These are phyloP conservation scores for Doris montereyensis DNA, from an alignment of 2,888 invertebrate species.

Conservation along the genomic window DNA sequence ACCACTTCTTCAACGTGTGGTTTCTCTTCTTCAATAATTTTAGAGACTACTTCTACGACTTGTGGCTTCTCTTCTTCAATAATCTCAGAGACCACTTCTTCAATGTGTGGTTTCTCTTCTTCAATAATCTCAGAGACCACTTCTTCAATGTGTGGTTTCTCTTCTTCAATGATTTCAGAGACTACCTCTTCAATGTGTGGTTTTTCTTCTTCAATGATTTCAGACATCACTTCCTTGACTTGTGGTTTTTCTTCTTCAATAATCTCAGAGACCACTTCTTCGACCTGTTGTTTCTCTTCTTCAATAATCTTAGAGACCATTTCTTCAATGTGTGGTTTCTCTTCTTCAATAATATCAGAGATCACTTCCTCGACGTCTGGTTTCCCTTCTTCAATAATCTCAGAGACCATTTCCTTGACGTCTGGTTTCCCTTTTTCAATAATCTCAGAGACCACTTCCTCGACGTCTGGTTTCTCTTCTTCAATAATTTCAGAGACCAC, in stretches of 20 bases:
- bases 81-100: conserved; percentile 52
- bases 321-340: no score
- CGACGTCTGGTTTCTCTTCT: no score
- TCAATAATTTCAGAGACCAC: no score
- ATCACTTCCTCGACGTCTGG: neutral
- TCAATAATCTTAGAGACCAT: conserved; percentile 53
- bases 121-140: conserved; percentile 69
- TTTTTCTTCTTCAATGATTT: conserved; percentile 40
- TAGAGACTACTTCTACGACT: conserved; percentile 37
- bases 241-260: conserved; percentile 41
- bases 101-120: conserved; percentile 58
- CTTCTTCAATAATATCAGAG: conserved; percentile 36
- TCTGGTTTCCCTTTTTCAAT: conserved; percentile 60
- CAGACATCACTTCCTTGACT: conserved; percentile 78
- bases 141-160: conserved; percentile 2
- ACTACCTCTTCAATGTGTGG: conserved; percentile 77
- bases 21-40: conserved; percentile 51
- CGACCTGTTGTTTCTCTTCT: conserved; percentile 46
- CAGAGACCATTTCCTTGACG: no score
- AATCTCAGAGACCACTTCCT: no score
- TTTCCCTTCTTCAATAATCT: conserved; percentile 43
- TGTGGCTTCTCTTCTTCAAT: conserved; percentile 11
- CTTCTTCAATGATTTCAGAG: no score
- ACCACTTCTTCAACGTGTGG: conserved; percentile 65
- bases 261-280: conserved; percentile 34